Evolutionary conservation across 2,888 invertebrate genomes (phyloP).

Genomic region (Cryptocephalus primarius): DNA sequence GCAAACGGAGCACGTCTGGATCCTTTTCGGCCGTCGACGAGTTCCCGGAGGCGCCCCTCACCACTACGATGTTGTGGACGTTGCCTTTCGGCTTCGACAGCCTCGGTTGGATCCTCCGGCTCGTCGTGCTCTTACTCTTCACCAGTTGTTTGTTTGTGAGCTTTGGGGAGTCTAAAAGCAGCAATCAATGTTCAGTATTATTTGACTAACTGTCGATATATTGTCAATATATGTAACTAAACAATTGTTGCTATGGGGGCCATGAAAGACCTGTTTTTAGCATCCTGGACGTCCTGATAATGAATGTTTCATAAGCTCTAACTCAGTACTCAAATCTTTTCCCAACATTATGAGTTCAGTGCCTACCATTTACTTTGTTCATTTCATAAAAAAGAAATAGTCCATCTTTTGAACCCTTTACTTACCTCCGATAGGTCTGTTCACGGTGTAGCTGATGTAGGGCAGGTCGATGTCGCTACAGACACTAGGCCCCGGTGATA

Average conservation of each 20-base stretch:
- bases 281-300: too few relatives aligned
- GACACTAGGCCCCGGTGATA: conserved; percentile 78
- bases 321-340: too few relatives aligned
- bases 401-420: too few relatives aligned
- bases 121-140: conserved; percentile 23
- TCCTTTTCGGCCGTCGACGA: conserved; percentile 52
- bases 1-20: conserved; percentile 59
- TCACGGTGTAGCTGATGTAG: conserved; percentile 84
- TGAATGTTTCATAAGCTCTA: too few relatives aligned
- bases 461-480: conserved; percentile 84
- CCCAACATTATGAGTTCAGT: too few relatives aligned
- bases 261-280: too few relatives aligned
- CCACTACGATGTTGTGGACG: conserved; percentile 70
- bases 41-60: conserved; percentile 58
- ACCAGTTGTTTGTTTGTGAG: conserved; percentile 49
- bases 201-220: background rate
- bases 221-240: background rate
- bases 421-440: conserved; percentile 75
- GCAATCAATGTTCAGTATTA: background rate
- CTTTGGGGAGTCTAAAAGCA: conserved; percentile 65
- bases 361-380: too few relatives aligned
- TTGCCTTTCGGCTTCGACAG: conserved; percentile 38
- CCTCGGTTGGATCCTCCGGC: conserved; percentile 29
- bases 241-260: too few relatives aligned
- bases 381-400: too few relatives aligned